phyloP scores from a whole-genome alignment of 1,140 invertebrate species.

The Paramacrobiotus metropolitanus region DNA sequence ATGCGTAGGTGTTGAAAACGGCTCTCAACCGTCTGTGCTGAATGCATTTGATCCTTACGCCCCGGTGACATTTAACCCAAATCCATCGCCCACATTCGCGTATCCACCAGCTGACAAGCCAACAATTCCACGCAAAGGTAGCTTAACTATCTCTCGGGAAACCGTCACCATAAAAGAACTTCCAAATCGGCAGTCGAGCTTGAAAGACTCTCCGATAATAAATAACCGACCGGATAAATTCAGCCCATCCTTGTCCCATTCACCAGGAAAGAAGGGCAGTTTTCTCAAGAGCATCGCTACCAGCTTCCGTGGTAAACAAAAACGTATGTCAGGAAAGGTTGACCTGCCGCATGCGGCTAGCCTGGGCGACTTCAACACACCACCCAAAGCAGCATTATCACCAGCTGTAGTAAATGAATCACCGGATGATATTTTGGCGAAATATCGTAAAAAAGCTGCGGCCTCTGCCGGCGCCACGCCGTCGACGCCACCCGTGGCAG shows the following conservation, averaged over 20 bases:
- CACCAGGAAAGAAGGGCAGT: background rate
- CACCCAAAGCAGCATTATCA: background rate
- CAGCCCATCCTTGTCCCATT: background rate
- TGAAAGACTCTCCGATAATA: background rate
- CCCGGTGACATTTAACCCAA: background rate
- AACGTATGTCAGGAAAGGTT: background rate
- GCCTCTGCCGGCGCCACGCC: too few relatives aligned
- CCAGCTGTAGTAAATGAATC: conserved; percentile 29
- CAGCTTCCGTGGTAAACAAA: background rate
- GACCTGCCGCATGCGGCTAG: background rate
- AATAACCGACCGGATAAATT: background rate
- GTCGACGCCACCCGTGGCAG: background rate
- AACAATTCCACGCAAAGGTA: background rate
- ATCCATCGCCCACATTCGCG: too few relatives aligned
- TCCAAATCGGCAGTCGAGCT: background rate
- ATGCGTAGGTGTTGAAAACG: background rate
- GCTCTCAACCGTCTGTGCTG: background rate
- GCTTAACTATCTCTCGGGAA: background rate
- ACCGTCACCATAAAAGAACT: background rate
- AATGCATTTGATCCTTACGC: background rate
- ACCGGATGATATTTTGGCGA: conserved; percentile 77
- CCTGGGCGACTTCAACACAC: background rate
- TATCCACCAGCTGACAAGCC: too few relatives aligned
- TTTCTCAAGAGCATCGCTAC: background rate
- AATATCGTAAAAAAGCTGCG: conserved; percentile 58